Base-by-base conservation (phyloP, 1,140 invertebrate species). In the Calephelis virginiensis region DNA sequence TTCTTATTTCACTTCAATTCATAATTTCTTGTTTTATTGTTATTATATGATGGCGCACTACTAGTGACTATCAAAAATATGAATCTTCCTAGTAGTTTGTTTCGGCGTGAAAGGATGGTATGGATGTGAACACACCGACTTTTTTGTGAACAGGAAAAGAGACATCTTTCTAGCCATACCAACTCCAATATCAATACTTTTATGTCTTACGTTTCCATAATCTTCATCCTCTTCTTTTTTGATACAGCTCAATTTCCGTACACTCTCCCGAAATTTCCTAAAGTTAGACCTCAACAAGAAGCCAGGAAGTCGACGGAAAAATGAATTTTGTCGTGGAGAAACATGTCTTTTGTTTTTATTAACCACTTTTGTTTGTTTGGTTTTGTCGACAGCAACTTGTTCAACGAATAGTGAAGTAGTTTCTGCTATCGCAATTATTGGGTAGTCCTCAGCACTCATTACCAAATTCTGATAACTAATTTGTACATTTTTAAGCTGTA, bases 71-170 rank as follows among this genome's bases (percentile, higher is more conserved):
- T 70, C 40, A 13, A 69, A 66, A 37, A 81, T 56, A 59, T 81
- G 74, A 13, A 91, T 82, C 76, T 89, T 91, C 61, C 88, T 83
- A 12, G 85, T 81, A 0, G 84, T 86, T 70, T 86, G 82, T 12
- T 79, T 75, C 3, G 88, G 88, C n/a, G 85, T 89, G 63, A 78
- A 91, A 7, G 86, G 89, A 64, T 91, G 88, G 62, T 89, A 89
- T 0, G 88, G 88, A 72, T 91, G 88, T 40, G 84, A 69, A 61
- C 82, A 89, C 14, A 86, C 81, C 0, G 84, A 81, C 60, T 78
- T 81, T 64, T 69, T 86, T 5, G 85, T 89, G 62, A 91, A 91
- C 8, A 91, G 73, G 37, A 91, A 91, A 11, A 89, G 75, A 0
- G 88, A 91, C 47, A 89, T 70, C 62, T 79, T 76, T n/a, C 88